Base-by-base conservation (phyloP, 2,888 invertebrate genomes). In the Microctonus aethiopoides region DNA sequence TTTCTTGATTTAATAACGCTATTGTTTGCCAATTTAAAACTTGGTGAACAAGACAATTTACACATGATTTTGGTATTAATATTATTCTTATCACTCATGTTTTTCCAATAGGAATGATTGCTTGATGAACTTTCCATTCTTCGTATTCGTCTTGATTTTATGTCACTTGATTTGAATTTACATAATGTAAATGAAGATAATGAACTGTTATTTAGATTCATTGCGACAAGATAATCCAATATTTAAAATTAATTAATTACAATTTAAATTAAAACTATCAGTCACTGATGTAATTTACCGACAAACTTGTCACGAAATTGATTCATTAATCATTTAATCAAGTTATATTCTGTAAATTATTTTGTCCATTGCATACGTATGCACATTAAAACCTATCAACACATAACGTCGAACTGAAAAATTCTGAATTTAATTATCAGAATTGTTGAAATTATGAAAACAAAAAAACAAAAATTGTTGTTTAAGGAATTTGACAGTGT, bases 21-120 rank as follows among this genome's bases (percentile, higher is more conserved):
- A 4, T 54, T n/a, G 54, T 54, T 46, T 34, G 59, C 46, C 22
- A 67, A 24, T 32, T n/a, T 36, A 46, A 46, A 59, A 46, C 36
- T 32, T 52, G n/a, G n/a, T n/a, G 13, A n/a, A 39, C 39, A n/a
- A 5, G 46, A 16, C 16, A 7, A 16, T 7, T 3, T 54, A n/a
- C 54, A 11, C 24, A 26, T 22, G 3, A 54, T 54, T 26, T 3
- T 10, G 24, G 10, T 54, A 26, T n/a, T n/a, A 9, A 54, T 24
- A 13, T 20, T 5, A 52, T n/a, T 54, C 2, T 24, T 54, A n/a
- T 11, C 54, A 13, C 13, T 26, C 22, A 29, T 29, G 3, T 29
- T 7, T 29, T 29, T 29, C 3, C 26, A 22, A 26, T 5, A 4
- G 10, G 24, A 24, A 54, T 26, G 7, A 46, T 46, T n/a, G 3